Conservation (phyloP, 2,888 invertebrate genomes). For the Heliconius charithonia region DNA sequence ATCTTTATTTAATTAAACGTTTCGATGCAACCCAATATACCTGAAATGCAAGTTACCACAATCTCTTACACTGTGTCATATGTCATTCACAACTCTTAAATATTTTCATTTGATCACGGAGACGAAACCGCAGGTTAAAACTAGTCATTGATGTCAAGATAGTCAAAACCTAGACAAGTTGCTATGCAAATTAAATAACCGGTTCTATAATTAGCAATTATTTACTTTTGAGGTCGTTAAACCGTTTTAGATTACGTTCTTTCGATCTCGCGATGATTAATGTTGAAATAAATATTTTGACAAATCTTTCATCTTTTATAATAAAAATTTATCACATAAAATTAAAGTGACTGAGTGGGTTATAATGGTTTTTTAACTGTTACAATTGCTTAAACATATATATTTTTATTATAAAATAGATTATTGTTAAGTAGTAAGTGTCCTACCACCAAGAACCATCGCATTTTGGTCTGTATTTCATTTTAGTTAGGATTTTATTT, state of each 20-base stretch:
- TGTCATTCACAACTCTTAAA: background rate
- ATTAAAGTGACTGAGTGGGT: too few relatives aligned
- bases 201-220: constrained; percentile 25
- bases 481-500: too few relatives aligned
- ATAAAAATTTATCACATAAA: too few relatives aligned
- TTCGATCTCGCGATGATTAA: constrained; percentile 2
- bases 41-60: too few relatives aligned
- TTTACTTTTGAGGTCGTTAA: constrained; percentile 29
- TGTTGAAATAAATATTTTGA: background rate
- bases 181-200: constrained; percentile 25
- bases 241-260: constrained; percentile 11
- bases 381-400: too few relatives aligned
- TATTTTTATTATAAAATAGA: too few relatives aligned
- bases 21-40: too few relatives aligned
- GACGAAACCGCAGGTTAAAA: background rate
- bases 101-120: background rate
- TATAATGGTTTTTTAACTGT: too few relatives aligned
- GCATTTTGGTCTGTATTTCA: too few relatives aligned
- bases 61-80: background rate
- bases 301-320: background rate
- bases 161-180: constrained; percentile 10
- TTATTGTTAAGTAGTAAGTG: too few relatives aligned
- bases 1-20: too few relatives aligned
- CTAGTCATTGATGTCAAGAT: constrained; percentile 13
- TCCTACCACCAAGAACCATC: too few relatives aligned